Evolutionary conservation across 1,140 invertebrate species (phyloP), one percentile per base, ranked within the genome.

Genomic region (Bombus waltoni): DNA sequence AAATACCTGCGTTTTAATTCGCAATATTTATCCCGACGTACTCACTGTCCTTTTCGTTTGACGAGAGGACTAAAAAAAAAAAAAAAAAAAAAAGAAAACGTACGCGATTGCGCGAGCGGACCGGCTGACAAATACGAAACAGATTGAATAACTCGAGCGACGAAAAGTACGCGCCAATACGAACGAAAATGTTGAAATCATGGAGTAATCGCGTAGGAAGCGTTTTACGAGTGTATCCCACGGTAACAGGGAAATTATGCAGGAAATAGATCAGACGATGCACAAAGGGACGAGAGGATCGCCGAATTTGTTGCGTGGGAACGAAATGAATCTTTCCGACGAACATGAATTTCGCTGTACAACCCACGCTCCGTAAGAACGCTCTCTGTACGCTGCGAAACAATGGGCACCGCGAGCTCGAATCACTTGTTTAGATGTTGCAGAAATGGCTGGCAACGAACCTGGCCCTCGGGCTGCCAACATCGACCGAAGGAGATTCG

Each of bases 401-500:
- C 32, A 18, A 35, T 13, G 10, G 53, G 2, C 4, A 15, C 25
- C 32, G 57, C 32, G 57, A 28, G 35, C 28, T 28, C 9, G 11
- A 59, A 59, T 25, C 53, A 15, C 53, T 28, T 13, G 28, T 40
- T 59, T 28, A 32, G 25, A 76, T 10, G 74, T 66, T 13, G 18
- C 62, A 70, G 18, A 4, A 70, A 22, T 42, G 22, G 65, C 38
- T 44, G 82, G 65, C 74, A 78, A 76, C 71, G 82, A 84, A 78
- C 40, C 40, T 78, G 65, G 78, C 82, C 75, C 53, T 65, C 22
- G 44, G 0, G 4, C 32, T 22, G 6, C 25, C 11, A 32, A 70
- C 38, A 78, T 75, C 74, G 59, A 57, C 62, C 59, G 42, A 74
- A 47, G 44, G 47, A 78, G 44, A 78, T 57, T 78, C 65, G 62